These are phyloP conservation scores for Heliconius charithonia DNA, from an alignment of 2,888 invertebrate genomes.

Conservation along the genomic window DNA sequence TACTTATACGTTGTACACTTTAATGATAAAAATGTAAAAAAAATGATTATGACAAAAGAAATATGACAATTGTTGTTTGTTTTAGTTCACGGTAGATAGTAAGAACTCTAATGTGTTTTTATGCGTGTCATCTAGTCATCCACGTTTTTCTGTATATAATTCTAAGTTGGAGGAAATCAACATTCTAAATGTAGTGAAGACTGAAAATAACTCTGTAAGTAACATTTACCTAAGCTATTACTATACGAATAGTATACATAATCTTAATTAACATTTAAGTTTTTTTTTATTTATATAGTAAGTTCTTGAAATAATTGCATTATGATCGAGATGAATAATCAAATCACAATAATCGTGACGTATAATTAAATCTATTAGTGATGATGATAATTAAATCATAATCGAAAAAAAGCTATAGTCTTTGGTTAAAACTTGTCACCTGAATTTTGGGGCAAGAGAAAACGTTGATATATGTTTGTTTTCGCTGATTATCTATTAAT, in stretches of 20 bases:
- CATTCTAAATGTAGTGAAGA: not conserved
- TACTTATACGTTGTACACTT: not conserved
- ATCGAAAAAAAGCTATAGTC: too few species aligned
- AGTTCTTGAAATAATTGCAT: too few species aligned
- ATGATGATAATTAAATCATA: too few species aligned
- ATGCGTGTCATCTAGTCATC: not conserved
- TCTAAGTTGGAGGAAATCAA: not conserved
- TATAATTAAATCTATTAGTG: too few species aligned
- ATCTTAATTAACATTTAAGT: not conserved
- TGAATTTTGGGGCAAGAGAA: not conserved
- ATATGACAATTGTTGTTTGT: constrained; percentile 7
- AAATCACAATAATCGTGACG: too few species aligned
- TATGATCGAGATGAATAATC: too few species aligned
- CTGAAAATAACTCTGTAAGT: constrained; percentile 21
- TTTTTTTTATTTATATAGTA: not conserved
- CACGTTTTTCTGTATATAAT: constrained; percentile 3
- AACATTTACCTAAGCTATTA: not conserved
- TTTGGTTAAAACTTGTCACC: too few species aligned
- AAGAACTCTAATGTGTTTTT: constrained; percentile 15
- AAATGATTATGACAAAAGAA: not conserved
- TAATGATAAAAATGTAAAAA: not conserved
- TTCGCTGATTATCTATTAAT: not conserved
- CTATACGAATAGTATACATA: not conserved
- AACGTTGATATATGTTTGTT: not conserved
- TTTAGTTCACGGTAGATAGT: constrained; percentile 24